Conservation (phyloP, 2,888 invertebrate genomes). For the Microchrysa polita region DNA sequence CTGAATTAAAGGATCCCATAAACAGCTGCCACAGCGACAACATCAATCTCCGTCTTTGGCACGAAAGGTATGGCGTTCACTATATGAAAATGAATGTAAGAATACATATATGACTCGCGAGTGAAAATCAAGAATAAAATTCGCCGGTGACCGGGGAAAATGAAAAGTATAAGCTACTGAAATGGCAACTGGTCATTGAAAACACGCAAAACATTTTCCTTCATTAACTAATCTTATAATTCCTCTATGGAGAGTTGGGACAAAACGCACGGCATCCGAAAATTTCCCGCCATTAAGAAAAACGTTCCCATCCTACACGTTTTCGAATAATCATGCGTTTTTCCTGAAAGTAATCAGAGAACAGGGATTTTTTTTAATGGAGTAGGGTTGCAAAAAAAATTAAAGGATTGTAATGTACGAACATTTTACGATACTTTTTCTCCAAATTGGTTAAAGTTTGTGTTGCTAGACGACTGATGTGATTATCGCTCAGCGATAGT, state of each 20-base stretch:
- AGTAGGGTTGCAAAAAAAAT: not conserved
- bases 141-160: constrained; percentile 28
- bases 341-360: not conserved
- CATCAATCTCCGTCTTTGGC: constrained; percentile 11
- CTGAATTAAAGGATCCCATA: constrained; percentile 41
- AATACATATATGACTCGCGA: not conserved
- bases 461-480: too few relatives aligned
- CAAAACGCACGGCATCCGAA: constrained; percentile 50
- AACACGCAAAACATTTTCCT: constrained; percentile 51
- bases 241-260: constrained; percentile 46
- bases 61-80: constrained; percentile 14
- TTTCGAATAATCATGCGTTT: not conserved
- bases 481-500: too few relatives aligned
- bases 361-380: not conserved
- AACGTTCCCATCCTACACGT: constrained; percentile 39
- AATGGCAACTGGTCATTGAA: constrained; percentile 34
- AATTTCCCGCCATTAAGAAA: constrained; percentile 49
- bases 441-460: too few relatives aligned
- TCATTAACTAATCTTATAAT: constrained; percentile 50
- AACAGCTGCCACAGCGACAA: constrained; percentile 15
- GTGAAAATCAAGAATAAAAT: not conserved
- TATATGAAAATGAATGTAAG: not conserved
- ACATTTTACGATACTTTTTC: too few relatives aligned
- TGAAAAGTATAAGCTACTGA: constrained; percentile 23
- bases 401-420: too few relatives aligned